Percentiles rank a stretch among this genome's conserved stretches.
These are phyloP conservation scores for Pygocentrus nattereri DNA, from an alignment of 2,797 vertebrate species.

Conservation along the genomic window DNA sequence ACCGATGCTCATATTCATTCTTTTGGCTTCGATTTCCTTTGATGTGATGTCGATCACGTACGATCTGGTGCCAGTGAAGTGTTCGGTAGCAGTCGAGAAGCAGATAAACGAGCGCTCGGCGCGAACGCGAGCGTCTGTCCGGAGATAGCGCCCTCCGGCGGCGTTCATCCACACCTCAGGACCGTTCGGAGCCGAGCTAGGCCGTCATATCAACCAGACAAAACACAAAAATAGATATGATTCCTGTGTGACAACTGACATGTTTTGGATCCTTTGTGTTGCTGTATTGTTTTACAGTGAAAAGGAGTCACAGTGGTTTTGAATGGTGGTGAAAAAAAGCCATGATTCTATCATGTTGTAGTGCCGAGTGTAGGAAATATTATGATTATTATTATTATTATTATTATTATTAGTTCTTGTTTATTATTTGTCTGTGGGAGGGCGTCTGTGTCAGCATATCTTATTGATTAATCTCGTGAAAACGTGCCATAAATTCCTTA, in stretches of 20 bases:
- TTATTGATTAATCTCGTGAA: conserved; percentile 27
- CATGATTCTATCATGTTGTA: conserved; percentile 50
- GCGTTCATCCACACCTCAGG: background rate
- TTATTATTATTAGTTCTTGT: background rate
- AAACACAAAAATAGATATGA: background rate
- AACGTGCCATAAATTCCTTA: conserved; percentile 18
- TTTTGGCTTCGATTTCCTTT: conserved; percentile 53
- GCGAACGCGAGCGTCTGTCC: background rate
- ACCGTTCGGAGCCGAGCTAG: conserved; percentile 11
- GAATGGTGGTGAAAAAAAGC: conserved; percentile 44
- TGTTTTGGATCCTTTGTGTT: conserved; percentile 34
- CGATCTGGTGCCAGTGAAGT: background rate
- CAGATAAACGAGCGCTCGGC: background rate
- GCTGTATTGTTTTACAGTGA: conserved; percentile 39
- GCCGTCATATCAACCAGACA: conserved; percentile 26
- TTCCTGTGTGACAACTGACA: conserved; percentile 42
- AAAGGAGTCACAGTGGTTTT: conserved; percentile 17
- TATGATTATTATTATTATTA: conserved; percentile 14
- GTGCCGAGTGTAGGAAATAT: conserved; percentile 21
- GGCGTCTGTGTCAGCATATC: conserved; percentile 19
- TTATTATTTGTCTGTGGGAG: conserved; percentile 15
- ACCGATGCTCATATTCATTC: conserved; percentile 62
- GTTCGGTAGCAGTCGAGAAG: background rate
- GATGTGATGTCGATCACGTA: background rate
- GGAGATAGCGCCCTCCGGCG: background rate